phyloP scores from a whole-genome alignment of 2,888 invertebrate species.

The Melanostoma mellinum region DNA sequence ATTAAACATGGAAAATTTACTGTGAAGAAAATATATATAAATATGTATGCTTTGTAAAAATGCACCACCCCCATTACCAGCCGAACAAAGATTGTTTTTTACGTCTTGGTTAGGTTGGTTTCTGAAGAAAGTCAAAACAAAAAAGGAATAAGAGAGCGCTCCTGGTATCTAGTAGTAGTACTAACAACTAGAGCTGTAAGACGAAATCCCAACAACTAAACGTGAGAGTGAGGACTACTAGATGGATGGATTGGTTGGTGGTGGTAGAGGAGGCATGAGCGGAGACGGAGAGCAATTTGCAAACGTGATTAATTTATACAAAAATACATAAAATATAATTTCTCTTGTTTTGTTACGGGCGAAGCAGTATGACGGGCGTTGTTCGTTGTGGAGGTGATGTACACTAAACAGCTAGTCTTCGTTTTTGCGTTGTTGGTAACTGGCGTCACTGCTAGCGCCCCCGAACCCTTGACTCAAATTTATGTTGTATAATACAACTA shows the following conservation, averaged over 20 bases:
- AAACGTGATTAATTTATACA: conserved; percentile 74
- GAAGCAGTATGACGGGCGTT: conserved; percentile 1
- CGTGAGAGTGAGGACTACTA: conserved; percentile 48
- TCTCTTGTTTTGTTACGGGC: conserved; percentile 65
- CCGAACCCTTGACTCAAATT: conserved; percentile 55
- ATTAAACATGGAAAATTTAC: conserved; percentile 72
- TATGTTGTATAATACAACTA: conserved; percentile 76
- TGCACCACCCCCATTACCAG: conserved; percentile 59
- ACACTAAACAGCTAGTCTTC: conserved; percentile 36
- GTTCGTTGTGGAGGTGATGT: conserved; percentile 27
- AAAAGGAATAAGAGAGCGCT: conserved; percentile 41
- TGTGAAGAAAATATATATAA: conserved; percentile 48
- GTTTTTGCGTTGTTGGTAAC: conserved; percentile 34
- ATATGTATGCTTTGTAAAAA: conserved; percentile 46
- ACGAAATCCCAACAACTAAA: conserved; percentile 59
- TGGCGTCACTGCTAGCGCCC: conserved; percentile 13
- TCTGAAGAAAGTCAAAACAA: conserved; percentile 35
- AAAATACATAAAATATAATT: conserved; percentile 74
- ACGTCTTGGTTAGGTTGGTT: conserved; percentile 51
- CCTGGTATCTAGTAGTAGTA: conserved; percentile 65
- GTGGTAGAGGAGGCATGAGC: conserved; percentile 30
- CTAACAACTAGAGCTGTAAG: conserved; percentile 41
- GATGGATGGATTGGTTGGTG: conserved; percentile 47
- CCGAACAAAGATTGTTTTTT: conserved; percentile 55
- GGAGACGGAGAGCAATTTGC: conserved; percentile 68